Evolutionary conservation across 2,888 invertebrate genomes (phyloP).

Genomic region (Petrophora chlorosata): DNA sequence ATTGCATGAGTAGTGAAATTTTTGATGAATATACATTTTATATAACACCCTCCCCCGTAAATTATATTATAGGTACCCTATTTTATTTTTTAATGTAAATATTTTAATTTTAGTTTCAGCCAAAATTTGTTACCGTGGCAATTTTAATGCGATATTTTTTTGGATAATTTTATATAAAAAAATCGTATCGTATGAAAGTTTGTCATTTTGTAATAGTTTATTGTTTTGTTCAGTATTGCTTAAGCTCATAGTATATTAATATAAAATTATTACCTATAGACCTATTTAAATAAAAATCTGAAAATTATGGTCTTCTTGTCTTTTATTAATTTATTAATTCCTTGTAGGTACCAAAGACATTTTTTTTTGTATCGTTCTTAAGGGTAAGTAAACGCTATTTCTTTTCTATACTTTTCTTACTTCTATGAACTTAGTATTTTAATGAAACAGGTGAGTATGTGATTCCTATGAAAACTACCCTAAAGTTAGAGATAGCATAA

Average conservation of each 20-base stretch:
- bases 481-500: no score
- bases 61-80: slow-evolving; percentile 47
- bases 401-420: no score
- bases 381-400: no score
- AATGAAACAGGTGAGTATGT: no score
- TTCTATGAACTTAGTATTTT: no score
- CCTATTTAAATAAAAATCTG: slow-evolving; percentile 67
- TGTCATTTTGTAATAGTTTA: slow-evolving; percentile 77
- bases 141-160: slow-evolving; percentile 39
- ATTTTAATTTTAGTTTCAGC: slow-evolving; percentile 64
- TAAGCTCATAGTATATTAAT: slow-evolving; percentile 77
- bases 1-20: slow-evolving; percentile 49
- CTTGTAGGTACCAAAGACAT: no score
- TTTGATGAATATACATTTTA: slow-evolving; percentile 60
- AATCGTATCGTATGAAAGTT: slow-evolving; percentile 58
- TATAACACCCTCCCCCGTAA: slow-evolving; percentile 36
- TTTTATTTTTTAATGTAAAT: slow-evolving; percentile 65
- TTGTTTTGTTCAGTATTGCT: slow-evolving; percentile 80
- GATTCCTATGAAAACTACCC: no score
- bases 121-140: slow-evolving; percentile 68
- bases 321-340: neutral
- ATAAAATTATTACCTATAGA: slow-evolving; percentile 69
- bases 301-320: slow-evolving; percentile 5
- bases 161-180: slow-evolving; percentile 50
- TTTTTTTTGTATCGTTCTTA: no score